Base-by-base conservation (phyloP, 2,113 vertebrate species). In the Tachysurus fulvidraco region DNA sequence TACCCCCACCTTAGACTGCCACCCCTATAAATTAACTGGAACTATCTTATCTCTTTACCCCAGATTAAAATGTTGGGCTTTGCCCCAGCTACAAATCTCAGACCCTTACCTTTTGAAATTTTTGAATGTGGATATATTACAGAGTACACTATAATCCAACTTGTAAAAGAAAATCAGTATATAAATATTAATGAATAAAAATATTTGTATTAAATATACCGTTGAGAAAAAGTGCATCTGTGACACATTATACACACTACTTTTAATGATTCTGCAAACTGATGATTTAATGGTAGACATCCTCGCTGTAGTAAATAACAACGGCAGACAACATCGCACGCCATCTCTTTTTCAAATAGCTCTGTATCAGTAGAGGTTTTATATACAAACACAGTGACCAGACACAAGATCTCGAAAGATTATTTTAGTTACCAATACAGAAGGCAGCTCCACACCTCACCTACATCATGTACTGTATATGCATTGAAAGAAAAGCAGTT, bases 381-480 rank as follows among this genome's bases (percentile, higher is more conserved):
- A 54, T 12, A 28, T 21, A 74, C 54, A 74, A 54, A 59, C 57
- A 44, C 52, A 80, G 14, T 44, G 14, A 55, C 41, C 79, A 82
- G 79, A 74, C 78, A 73, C 73, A 54, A 79, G 5, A 74, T 86
- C 67, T 36, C 82, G 57, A 86, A 73, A 82, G 78, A 74, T 81
- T 71, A 44, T 82, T 86, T 86, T 86, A 86, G 77, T 79, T 52
- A 44, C 80, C 76, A 12, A 86, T 28, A 65, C 60, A 79, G 52
- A 54, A 85, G 59, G 60, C 84, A 85, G 74, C 84, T 79, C 44
- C 59, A 79, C 19, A 36, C 54, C 77, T 54, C 50, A 85, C 46
- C n/a, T 85, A 79, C 23, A 77, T 77, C 74, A 65, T 57, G 25
- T 77, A 50, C 46, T 50, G 46, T 50, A 16, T 54, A 28, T 8